A percentile compares a stretch with the other conserved stretches of the same genome.
phyloP scores from a whole-genome alignment of 2,113 vertebrate species.

The Mormoops blainvillei region DNA sequence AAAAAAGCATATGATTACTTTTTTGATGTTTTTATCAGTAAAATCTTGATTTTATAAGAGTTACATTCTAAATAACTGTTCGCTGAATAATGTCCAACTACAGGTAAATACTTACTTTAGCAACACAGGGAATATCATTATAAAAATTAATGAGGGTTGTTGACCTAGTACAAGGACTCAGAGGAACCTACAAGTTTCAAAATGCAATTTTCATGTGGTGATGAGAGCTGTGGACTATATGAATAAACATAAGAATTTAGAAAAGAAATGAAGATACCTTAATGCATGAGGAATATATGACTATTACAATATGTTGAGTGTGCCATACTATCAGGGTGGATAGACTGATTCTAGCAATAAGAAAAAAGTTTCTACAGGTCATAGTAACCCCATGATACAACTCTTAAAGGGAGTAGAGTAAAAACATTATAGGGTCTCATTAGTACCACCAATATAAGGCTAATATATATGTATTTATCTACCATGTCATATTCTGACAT shows the following conservation, averaged over 20 bases:
- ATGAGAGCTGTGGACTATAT: not conserved
- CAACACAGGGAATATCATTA: not conserved
- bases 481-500: not conserved
- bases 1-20: not conserved
- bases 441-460: not conserved
- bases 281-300: not conserved
- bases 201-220: conserved; percentile 4
- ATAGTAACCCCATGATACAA: not conserved
- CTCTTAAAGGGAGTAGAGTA: not conserved
- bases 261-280: not conserved
- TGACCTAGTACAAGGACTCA: not conserved
- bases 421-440: not conserved
- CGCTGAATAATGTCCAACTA: not conserved
- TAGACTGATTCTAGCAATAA: not conserved
- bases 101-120: not conserved
- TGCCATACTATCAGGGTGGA: not conserved
- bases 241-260: not conserved
- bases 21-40: not conserved
- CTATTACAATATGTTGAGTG: not conserved
- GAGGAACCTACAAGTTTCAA: conserved; percentile 16
- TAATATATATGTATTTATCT: not conserved
- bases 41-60: not conserved
- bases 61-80: not conserved
- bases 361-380: not conserved
- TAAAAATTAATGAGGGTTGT: conserved; percentile 19